A percentile compares a stretch with the other conserved stretches of the same genome.
phyloP scores from a whole-genome alignment of 2,797 vertebrate species.

The Rhinogobio ventralis region DNA sequence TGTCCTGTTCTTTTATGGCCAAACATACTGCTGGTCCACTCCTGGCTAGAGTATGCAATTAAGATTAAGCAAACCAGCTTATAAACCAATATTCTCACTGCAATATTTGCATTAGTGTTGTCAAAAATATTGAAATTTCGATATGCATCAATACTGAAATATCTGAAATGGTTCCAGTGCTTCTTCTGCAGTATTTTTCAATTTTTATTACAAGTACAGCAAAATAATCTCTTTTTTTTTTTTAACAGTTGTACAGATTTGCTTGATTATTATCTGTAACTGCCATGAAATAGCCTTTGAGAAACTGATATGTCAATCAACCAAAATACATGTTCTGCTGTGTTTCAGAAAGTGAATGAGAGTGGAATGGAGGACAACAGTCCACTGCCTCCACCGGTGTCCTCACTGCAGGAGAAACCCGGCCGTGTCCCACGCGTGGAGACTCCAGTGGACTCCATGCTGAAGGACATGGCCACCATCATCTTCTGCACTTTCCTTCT shows the following conservation, averaged over 20 bases:
- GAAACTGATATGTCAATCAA: background rate
- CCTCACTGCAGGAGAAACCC: slow-evolving; percentile 82
- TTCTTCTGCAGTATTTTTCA: too few relatives aligned
- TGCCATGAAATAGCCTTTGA: background rate
- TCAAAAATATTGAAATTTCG: too few relatives aligned
- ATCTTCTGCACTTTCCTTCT: slow-evolving; percentile 96
- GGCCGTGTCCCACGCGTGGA: slow-evolving; percentile 74
- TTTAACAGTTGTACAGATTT: background rate
- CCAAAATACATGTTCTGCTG: background rate
- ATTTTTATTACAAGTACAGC: background rate
- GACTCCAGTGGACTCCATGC: slow-evolving; percentile 90
- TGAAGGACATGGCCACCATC: slow-evolving; percentile 97
- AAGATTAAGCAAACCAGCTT: too few relatives aligned
- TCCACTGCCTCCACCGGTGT: slow-evolving; percentile 73
- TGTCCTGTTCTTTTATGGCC: too few relatives aligned
- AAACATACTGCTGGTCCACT: too few relatives aligned
- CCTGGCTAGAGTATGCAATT: too few relatives aligned
- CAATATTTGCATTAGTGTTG: too few relatives aligned
- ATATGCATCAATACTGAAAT: too few relatives aligned
- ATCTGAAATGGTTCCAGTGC: too few relatives aligned
- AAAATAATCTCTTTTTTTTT: background rate
- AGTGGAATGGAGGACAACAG: slow-evolving; percentile 79
- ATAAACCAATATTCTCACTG: too few relatives aligned
- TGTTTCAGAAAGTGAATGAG: slow-evolving; percentile 80
- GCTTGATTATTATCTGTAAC: background rate